These are phyloP conservation scores for Diplodus puntazzo DNA, from an alignment of 2,797 vertebrate genomes.

Conservation along the genomic window DNA sequence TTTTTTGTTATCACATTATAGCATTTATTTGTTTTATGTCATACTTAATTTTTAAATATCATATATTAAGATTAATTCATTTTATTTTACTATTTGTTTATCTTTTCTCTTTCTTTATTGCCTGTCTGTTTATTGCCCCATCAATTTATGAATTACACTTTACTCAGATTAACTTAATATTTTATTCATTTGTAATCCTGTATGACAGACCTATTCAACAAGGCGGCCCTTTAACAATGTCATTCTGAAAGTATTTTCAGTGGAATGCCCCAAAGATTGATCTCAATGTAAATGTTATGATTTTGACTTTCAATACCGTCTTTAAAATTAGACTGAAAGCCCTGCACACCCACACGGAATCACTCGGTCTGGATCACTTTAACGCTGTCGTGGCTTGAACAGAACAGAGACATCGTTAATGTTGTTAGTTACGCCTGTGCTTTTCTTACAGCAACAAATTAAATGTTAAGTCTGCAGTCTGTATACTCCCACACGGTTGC, in stretches of 20 bases:
- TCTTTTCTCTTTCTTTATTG: background rate
- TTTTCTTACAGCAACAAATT: background rate
- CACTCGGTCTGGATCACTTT: background rate
- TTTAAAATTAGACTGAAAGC: background rate
- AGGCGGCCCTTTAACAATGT: background rate
- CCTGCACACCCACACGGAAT: background rate
- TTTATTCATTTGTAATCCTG: background rate
- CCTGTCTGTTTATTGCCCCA: background rate
- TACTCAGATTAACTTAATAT: background rate
- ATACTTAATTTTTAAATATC: no score
- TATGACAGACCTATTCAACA: background rate
- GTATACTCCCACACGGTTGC: background rate
- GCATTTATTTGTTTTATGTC: no score
- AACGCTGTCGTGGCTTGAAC: background rate
- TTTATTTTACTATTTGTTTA: background rate
- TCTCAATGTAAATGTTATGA: background rate
- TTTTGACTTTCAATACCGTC: background rate
- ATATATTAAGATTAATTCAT: background rate
- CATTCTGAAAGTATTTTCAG: background rate
- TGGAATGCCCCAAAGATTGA: background rate
- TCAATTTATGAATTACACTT: background rate
- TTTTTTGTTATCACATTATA: no score
- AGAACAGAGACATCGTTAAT: background rate
- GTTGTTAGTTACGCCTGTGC: background rate
- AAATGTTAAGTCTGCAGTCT: background rate